Conservation (phyloP, 2,113 vertebrate species). For the Otolemur garnettii region DNA sequence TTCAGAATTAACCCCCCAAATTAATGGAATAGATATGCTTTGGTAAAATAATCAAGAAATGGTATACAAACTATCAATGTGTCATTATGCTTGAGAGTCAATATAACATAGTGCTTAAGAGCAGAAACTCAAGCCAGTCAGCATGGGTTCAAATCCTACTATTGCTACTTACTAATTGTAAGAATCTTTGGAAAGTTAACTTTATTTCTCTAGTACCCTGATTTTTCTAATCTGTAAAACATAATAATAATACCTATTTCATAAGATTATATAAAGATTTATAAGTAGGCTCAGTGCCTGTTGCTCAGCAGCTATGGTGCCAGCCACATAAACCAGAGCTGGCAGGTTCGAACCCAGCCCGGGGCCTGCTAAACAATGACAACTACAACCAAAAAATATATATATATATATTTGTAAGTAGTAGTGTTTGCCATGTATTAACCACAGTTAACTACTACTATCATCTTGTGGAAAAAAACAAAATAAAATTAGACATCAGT, state of each 20-base stretch:
- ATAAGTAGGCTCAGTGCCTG: too few relatives aligned
- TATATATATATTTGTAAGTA: background rate
- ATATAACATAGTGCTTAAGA: background rate
- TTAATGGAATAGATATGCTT: background rate
- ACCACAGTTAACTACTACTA: constrained; percentile 5
- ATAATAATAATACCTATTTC: background rate
- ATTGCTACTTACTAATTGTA: background rate
- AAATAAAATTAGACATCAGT: constrained; percentile 7
- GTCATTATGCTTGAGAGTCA: background rate
- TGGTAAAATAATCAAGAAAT: background rate
- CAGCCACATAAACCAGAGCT: too few relatives aligned
- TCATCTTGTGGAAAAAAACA: constrained; percentile 40
- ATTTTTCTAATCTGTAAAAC: background rate
- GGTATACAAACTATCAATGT: background rate
- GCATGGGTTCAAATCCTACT: background rate
- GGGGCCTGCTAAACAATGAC: too few relatives aligned
- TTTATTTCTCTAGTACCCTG: background rate
- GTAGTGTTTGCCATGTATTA: background rate
- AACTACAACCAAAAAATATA: too few relatives aligned
- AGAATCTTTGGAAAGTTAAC: background rate
- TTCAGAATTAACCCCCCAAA: background rate
- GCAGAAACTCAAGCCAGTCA: background rate
- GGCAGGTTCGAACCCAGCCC: too few relatives aligned
- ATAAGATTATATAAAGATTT: background rate
- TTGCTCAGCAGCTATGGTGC: too few relatives aligned